A percentile compares a stretch with the other conserved stretches of the same genome.
phyloP scores from a whole-genome alignment of 2,113 vertebrate species.

The Zosterops japonicus region DNA sequence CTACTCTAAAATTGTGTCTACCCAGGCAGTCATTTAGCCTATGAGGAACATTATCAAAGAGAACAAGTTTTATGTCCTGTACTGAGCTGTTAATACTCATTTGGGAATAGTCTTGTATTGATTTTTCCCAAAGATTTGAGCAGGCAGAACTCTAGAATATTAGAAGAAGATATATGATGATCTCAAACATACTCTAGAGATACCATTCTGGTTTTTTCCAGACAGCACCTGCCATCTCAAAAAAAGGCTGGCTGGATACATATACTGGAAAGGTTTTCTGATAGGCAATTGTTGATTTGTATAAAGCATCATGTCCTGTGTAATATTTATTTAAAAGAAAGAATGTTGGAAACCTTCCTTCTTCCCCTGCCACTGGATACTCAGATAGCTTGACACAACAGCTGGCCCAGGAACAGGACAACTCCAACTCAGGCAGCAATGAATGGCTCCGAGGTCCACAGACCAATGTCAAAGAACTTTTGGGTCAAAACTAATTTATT shows the following conservation, averaged over 20 bases:
- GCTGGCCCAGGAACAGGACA: background rate
- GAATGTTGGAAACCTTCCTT: background rate
- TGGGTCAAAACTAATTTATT: background rate
- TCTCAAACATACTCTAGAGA: background rate
- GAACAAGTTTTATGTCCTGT: background rate
- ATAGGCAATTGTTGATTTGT: background rate
- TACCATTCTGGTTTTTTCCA: background rate
- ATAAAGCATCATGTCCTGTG: background rate
- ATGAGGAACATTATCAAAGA: background rate
- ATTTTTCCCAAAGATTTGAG: background rate
- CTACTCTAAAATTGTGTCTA: background rate
- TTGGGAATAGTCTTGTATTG: background rate
- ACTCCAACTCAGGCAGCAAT: background rate
- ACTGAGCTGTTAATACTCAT: background rate
- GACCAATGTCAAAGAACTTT: background rate
- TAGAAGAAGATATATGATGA: background rate
- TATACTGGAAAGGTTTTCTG: background rate
- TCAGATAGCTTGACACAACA: background rate
- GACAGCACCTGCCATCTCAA: background rate
- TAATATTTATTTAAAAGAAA: background rate
- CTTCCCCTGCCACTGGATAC: background rate
- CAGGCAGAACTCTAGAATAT: background rate
- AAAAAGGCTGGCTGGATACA: background rate
- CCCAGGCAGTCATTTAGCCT: background rate
- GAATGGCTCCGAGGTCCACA: background rate